These are phyloP conservation scores for Sporophila hypoxantha DNA, from an alignment of 2,113 vertebrate genomes.

Conservation along the genomic window DNA sequence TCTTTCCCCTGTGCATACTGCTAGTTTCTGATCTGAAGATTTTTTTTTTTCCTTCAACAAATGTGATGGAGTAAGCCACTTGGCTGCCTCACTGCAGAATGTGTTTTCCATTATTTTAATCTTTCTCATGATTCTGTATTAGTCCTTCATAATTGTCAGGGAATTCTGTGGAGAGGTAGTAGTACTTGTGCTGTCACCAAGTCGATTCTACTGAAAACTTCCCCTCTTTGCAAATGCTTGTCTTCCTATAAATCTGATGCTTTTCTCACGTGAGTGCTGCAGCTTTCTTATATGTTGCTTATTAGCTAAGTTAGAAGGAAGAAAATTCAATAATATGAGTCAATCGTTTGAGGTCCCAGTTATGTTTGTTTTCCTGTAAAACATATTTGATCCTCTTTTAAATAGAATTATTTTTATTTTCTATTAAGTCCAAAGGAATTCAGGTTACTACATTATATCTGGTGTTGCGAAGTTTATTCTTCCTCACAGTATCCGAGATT, in stretches of 20 bases:
- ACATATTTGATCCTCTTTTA: background rate
- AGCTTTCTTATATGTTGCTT: background rate
- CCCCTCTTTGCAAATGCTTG: background rate
- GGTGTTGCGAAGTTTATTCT: background rate
- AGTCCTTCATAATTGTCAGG: background rate
- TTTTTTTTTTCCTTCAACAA: background rate
- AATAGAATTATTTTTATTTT: background rate
- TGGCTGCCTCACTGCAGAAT: background rate
- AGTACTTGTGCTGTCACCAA: background rate
- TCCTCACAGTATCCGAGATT: background rate
- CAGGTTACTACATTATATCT: background rate
- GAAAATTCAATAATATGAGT: background rate
- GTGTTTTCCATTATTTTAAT: slow-evolving; percentile 18
- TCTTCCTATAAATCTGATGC: background rate
- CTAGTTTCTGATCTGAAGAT: background rate
- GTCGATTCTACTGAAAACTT: background rate
- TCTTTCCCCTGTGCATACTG: background rate
- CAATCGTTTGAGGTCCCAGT: background rate
- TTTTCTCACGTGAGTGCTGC: background rate
- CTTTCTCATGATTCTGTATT: background rate
- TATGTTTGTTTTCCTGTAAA: background rate
- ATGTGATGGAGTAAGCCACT: background rate
- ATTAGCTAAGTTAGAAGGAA: background rate
- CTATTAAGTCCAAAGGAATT: background rate
- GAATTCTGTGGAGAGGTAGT: background rate